These are phyloP conservation scores for Xanthia icteritia DNA, from an alignment of 2,888 invertebrate species.

Conservation along the genomic window DNA sequence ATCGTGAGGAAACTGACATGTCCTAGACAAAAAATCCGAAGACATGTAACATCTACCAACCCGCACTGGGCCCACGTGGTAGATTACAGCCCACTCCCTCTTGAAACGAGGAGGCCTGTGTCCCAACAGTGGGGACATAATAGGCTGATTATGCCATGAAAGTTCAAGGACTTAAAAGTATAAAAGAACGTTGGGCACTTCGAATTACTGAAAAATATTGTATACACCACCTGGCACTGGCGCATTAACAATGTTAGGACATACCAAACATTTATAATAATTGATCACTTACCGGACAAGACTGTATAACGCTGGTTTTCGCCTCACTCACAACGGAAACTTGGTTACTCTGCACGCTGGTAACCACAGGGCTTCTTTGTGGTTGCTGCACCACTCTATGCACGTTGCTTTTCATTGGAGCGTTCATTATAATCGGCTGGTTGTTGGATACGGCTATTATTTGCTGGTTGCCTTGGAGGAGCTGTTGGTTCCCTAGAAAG, in stretches of 20 bases:
- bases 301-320: conserved; percentile 80
- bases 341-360: conserved; percentile 70
- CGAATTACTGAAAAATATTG: no score
- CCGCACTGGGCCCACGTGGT: no score
- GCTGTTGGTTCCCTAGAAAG: conserved; percentile 75
- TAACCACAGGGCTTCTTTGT: conserved; percentile 77
- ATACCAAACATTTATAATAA: not conserved
- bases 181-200: no score
- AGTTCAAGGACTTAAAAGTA: no score
- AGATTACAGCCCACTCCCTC: no score
- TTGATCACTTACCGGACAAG: conserved; percentile 73
- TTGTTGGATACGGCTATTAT: conserved; percentile 85
- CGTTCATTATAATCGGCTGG: conserved; percentile 85
- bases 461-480: conserved; percentile 81
- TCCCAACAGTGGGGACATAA: no score
- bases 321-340: conserved; percentile 71
- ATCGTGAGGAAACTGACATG: no score
- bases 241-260: not conserved
- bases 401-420: conserved; percentile 80
- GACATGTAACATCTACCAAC: no score
- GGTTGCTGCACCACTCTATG: conserved; percentile 82
- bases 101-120: no score
- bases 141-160: no score
- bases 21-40: no score
- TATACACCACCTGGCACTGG: not conserved